These are phyloP conservation scores for Drosophila watanabei DNA, from an alignment of 1,140 invertebrate genomes.

Conservation along the genomic window DNA sequence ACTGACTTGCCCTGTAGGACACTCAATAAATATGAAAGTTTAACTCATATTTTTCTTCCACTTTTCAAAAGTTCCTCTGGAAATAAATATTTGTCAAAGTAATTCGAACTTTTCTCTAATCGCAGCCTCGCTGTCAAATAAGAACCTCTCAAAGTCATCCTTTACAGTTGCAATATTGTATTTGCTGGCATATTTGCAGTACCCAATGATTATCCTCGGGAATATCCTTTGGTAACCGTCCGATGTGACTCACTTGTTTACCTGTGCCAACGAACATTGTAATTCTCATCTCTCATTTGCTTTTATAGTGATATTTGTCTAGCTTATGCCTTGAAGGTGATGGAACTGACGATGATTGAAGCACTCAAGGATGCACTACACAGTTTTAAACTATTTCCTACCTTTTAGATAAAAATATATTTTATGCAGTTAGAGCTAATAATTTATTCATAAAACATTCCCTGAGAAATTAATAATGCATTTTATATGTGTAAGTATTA, in stretches of 20 bases:
- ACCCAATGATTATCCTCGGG: constrained; percentile 30
- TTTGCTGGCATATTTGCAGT: constrained; percentile 23
- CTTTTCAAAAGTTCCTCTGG: constrained; percentile 8
- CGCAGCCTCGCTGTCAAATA: constrained; percentile 27
- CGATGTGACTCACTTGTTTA: constrained; percentile 10
- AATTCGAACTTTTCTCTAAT: constrained; percentile 36
- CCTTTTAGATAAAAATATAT: background rate
- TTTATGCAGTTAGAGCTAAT: background rate
- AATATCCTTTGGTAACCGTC: constrained; percentile 12
- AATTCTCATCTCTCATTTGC: constrained; percentile 15
- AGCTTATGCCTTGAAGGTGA: constrained; percentile 17
- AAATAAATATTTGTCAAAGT: constrained; percentile 31
- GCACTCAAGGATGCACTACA: constrained; percentile 7
- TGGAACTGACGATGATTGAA: constrained; percentile 1
- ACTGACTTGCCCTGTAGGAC: constrained; percentile 1
- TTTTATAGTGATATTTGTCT: constrained; percentile 28
- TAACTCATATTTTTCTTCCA: constrained; percentile 18
- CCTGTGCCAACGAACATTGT: constrained; percentile 26
- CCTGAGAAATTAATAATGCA: background rate
- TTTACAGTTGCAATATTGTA: constrained; percentile 25
- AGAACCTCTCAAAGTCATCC: background rate
- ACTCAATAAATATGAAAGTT: constrained; percentile 31
- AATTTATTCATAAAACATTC: background rate
- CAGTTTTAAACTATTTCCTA: background rate
- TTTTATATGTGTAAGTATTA: too few relatives aligned